Evolutionary conservation across 2,113 vertebrate species (phyloP).

Genomic region (Eptesicus fuscus): DNA sequence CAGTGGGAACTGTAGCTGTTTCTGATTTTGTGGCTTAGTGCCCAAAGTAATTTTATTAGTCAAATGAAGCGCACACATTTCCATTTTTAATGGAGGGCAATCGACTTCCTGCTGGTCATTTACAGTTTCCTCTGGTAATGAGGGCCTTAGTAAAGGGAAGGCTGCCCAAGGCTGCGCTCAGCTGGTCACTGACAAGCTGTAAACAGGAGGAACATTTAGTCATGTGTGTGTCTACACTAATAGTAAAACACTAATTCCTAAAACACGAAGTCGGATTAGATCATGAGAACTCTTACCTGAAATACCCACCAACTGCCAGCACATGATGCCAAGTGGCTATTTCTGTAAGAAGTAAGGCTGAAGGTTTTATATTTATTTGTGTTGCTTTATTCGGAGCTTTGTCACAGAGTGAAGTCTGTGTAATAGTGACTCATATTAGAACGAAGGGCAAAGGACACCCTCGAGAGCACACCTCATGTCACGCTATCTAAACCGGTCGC

Average conservation of each 20-base stretch:
- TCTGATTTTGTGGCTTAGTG: constrained; percentile 7
- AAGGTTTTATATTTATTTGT: background rate
- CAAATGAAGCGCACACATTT: constrained; percentile 56
- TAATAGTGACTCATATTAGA: background rate
- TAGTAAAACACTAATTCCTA: background rate
- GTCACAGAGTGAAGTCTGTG: background rate
- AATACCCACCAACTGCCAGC: background rate
- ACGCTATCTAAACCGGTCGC: background rate
- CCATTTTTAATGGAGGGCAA: constrained; percentile 65
- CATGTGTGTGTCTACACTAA: background rate
- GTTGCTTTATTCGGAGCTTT: background rate
- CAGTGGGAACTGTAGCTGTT: background rate
- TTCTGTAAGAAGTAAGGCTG: background rate
- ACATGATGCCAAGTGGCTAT: background rate
- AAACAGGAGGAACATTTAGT: constrained; percentile 53
- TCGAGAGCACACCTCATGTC: background rate
- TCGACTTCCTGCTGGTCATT: constrained; percentile 72
- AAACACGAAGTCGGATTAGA: background rate
- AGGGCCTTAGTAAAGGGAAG: constrained; percentile 38
- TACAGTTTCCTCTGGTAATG: constrained; percentile 65
- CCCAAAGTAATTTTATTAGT: constrained; percentile 58
- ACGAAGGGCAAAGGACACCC: background rate
- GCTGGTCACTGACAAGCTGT: constrained; percentile 56
- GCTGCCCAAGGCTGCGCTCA: constrained; percentile 20
- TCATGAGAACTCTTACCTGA: background rate